A percentile compares a stretch with the other conserved stretches of the same genome.
Evolutionary conservation across 2,888 invertebrate genomes (phyloP).

Genomic region (Diachrysia chrysitis): DNA sequence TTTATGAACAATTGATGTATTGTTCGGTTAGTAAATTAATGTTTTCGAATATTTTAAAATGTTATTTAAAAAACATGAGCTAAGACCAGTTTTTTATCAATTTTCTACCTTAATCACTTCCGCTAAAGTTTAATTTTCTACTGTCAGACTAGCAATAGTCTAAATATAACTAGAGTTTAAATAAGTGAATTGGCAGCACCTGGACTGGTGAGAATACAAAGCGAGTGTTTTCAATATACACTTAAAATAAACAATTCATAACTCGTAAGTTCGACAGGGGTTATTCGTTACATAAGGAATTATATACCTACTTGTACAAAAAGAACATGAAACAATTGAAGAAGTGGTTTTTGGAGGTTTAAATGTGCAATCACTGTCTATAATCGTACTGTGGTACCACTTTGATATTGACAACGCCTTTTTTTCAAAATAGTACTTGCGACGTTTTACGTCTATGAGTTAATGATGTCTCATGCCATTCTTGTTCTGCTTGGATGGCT

Average conservation of each 20-base stretch:
- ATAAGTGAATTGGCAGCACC: conserved; percentile 62
- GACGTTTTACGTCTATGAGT: no score
- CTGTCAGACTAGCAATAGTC: conserved; percentile 49
- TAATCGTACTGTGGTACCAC: no score
- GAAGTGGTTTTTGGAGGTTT: no score
- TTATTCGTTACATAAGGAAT: not conserved
- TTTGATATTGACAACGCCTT: no score
- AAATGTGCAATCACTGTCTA: no score
- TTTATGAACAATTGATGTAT: conserved; percentile 28
- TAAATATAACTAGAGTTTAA: conserved; percentile 61
- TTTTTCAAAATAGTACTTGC: no score
- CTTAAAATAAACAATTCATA: conserved; percentile 54
- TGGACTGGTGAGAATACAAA: conserved; percentile 57
- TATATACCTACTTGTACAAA: not conserved
- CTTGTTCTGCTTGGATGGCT: no score
- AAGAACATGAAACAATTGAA: not conserved
- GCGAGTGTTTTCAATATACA: conserved; percentile 42
- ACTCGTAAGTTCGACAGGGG: conserved; percentile 25
- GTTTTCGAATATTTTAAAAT: conserved; percentile 52
- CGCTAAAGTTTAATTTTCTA: conserved; percentile 23
- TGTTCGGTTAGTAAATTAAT: conserved; percentile 44
- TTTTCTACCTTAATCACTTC: not conserved
- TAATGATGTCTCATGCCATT: no score
- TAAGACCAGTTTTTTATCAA: not conserved
- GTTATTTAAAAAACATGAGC: conserved; percentile 26